Evolutionary conservation across 1,140 invertebrate species (phyloP), one percentile per base, ranked within the genome.

Genomic region (Drosophila grimshawi): DNA sequence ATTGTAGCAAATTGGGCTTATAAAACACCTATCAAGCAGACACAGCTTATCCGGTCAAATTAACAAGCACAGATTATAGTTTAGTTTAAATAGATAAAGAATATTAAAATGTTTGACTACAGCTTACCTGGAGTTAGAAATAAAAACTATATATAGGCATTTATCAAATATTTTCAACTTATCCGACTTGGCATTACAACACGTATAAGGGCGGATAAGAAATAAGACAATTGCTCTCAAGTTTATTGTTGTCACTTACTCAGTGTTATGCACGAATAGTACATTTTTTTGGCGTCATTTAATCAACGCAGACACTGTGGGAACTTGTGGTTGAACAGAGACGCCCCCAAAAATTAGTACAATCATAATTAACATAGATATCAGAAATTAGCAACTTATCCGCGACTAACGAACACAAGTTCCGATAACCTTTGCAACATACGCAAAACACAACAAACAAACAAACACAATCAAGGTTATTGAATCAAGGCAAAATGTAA

Each of bases 401-500:
- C 57, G 45, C 66, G 48, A 66, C 39, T 59, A 65, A 65, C 29
- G 53, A 55, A 74, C 32, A 33, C 60, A 57, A 11, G 53, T 70
- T 63, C 57, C 60, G 78, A 81, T 83, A 86, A 78, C 65, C 59
- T 69, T 80, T 65, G 62, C 67, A 76, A 37, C 39, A 43, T 5
- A 46, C 3, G 55, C 57, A 41, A 29, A 19, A 63, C 45, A 45
- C 64, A 65, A 65, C 61, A 43, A 51, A 59, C 33, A 75, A 48
- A 52, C 61, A 35, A 19, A 43, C 51, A 45, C 66, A 80, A 81
- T 86, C 82, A 86, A 86, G 82, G 82, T 86, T 78, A 81, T 48
- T 75, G 57, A 75, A 72, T 81, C 63, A 72, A 76, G 55, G 49
- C 48, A 55, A 55, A 66, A 74, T 81, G 76, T 57, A 69, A 75